Percentiles rank a stretch among this genome's conserved stretches.
Conservation (phyloP, 2,888 invertebrate species). For the Lycaena phlaeas region DNA sequence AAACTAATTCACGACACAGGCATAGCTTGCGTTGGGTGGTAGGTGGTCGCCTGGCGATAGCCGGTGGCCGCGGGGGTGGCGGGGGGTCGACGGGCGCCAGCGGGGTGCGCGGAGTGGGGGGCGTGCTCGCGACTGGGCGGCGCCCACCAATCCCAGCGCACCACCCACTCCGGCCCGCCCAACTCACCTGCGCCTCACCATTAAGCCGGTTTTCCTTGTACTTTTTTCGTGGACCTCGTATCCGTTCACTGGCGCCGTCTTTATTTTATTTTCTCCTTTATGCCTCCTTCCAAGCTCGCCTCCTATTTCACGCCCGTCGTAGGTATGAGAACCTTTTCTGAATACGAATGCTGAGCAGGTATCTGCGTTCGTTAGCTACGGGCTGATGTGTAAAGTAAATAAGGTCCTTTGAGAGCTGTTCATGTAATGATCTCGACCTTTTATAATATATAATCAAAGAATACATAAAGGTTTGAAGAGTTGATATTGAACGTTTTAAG, state of each 20-base stretch:
- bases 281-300: slow-evolving; percentile 66
- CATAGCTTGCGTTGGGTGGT: slow-evolving; percentile 66
- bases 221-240: slow-evolving; percentile 70
- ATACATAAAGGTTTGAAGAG: too few species aligned
- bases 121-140: slow-evolving; percentile 65
- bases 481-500: slow-evolving; percentile 13
- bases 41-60: slow-evolving; percentile 64
- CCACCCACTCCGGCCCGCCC: slow-evolving; percentile 64
- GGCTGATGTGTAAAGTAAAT: slow-evolving; percentile 69
- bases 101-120: slow-evolving; percentile 34
- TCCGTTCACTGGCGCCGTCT: slow-evolving; percentile 68
- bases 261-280: slow-evolving; percentile 72
- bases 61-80: slow-evolving; percentile 57
- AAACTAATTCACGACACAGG: slow-evolving; percentile 73
- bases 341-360: slow-evolving; percentile 70
- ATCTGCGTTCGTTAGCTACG: slow-evolving; percentile 67
- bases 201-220: slow-evolving; percentile 63
- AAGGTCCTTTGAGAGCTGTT: slow-evolving; percentile 37
- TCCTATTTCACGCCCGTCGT: slow-evolving; percentile 69
- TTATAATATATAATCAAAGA: slow-evolving; percentile 4
- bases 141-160: slow-evolving; percentile 62
- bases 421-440: slow-evolving; percentile 26
- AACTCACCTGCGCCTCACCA: slow-evolving; percentile 70
- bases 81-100: slow-evolving; percentile 25
- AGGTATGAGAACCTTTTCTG: slow-evolving; percentile 69